A percentile compares a stretch with the other conserved stretches of the same genome.
Conservation (phyloP, 2,888 invertebrate species). For the Auanema freiburgensis region DNA sequence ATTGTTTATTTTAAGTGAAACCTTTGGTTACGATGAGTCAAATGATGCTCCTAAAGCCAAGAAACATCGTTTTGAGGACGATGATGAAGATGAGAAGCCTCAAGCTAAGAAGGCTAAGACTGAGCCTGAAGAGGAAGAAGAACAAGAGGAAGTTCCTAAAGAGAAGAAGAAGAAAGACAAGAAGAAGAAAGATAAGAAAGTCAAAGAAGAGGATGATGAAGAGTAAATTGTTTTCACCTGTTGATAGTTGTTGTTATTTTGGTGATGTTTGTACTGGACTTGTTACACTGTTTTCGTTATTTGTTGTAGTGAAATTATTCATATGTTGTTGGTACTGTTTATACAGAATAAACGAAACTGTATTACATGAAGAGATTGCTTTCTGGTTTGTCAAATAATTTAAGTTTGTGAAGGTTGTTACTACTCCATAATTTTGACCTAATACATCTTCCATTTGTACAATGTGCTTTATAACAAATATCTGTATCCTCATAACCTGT, state of each 20-base stretch:
- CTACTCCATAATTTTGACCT: background rate
- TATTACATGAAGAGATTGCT: constrained; percentile 13
- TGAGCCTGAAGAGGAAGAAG: constrained; percentile 17
- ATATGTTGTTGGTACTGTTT: constrained; percentile 18
- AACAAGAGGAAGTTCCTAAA: constrained; percentile 13
- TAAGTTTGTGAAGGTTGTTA: too few relatives aligned
- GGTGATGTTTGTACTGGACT: background rate
- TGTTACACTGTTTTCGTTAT: background rate
- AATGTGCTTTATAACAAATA: constrained; percentile 53
- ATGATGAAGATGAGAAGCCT: constrained; percentile 32
- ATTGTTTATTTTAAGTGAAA: constrained; percentile 47
- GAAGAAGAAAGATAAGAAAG: constrained; percentile 33
- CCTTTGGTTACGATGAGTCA: constrained; percentile 54
- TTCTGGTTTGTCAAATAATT: too few relatives aligned
- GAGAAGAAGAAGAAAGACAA: constrained; percentile 31
- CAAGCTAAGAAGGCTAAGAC: constrained; percentile 45
- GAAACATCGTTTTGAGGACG: constrained; percentile 32
- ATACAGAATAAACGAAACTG: constrained; percentile 2
- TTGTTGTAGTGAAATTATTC: constrained; percentile 9
- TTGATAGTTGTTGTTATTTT: background rate
- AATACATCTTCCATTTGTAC: constrained; percentile 42
- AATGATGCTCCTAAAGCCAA: constrained; percentile 42
- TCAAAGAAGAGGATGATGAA: constrained; percentile 32
- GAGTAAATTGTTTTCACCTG: constrained; percentile 12
- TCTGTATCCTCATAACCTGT: constrained; percentile 50